A percentile compares a stretch with the other conserved stretches of the same genome.
Evolutionary conservation across 2,888 invertebrate species (phyloP).

Genomic region (Tyria jacobaeae): DNA sequence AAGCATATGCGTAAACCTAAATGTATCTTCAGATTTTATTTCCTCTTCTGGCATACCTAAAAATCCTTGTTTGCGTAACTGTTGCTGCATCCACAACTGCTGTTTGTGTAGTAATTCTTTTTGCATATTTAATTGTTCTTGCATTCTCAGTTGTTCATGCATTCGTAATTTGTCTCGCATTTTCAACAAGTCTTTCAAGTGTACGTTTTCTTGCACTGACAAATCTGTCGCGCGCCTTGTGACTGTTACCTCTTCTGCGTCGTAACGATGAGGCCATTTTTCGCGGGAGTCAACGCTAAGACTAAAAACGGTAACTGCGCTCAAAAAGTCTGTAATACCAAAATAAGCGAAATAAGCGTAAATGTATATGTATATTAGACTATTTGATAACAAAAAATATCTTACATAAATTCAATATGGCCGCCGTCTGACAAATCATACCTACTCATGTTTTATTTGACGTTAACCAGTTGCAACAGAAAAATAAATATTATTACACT

Average conservation of each 20-base stretch:
- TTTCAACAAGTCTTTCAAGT: background rate
- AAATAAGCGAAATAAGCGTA: too few species aligned
- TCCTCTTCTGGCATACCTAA: background rate
- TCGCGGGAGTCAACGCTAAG: background rate
- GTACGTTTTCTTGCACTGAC: background rate
- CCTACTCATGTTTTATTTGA: background rate
- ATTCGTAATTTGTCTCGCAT: background rate
- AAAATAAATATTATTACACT: background rate
- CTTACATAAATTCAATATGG: constrained; percentile 2
- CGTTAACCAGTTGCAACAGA: background rate
- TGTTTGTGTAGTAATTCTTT: background rate
- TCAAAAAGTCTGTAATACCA: background rate
- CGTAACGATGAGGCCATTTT: background rate
- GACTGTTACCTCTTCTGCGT: background rate
- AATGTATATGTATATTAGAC: too few species aligned
- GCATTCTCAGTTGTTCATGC: background rate
- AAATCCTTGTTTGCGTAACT: background rate
- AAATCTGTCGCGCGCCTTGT: background rate
- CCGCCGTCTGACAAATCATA: background rate
- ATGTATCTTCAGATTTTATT: background rate
- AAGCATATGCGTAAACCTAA: background rate
- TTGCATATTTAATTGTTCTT: background rate
- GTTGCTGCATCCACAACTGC: background rate
- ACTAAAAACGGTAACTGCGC: background rate
- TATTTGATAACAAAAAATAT: background rate